These are phyloP conservation scores for Chrysopa pallens DNA, from an alignment of 1,140 invertebrate genomes.

Conservation along the genomic window DNA sequence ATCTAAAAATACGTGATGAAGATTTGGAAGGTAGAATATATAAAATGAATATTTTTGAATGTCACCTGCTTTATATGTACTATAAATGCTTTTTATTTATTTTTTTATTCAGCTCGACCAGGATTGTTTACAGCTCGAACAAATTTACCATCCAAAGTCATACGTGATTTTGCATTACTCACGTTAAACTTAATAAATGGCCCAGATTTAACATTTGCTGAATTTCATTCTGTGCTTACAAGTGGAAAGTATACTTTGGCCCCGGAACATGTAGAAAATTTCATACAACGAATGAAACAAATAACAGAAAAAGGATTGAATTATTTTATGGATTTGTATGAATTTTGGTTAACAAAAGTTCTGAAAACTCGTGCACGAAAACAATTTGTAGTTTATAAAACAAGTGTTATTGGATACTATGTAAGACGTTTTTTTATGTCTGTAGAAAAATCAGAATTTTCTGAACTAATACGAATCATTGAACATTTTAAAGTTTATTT, in stretches of 20 bases:
- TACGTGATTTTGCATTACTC: constrained; percentile 37
- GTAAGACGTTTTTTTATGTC: constrained; percentile 59
- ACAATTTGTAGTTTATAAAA: constrained; percentile 18
- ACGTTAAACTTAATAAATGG: constrained; percentile 43
- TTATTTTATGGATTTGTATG: constrained; percentile 40
- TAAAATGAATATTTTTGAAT: constrained; percentile 1
- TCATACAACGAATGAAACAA: constrained; percentile 31
- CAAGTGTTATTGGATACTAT: constrained; percentile 39
- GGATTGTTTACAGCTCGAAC: constrained; percentile 14
- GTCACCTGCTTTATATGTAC: constrained; percentile 1
- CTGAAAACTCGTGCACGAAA: constrained; percentile 15
- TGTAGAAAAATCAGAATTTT: constrained; percentile 67
- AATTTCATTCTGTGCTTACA: constrained; percentile 32
- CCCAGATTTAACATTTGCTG: constrained; percentile 41
- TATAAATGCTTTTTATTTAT: constrained; percentile 2
- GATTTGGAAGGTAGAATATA: constrained; percentile 15
- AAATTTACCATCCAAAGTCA: constrained; percentile 15
- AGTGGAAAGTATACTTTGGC: constrained; percentile 32
- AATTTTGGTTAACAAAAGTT: constrained; percentile 30
- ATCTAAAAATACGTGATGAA: constrained; percentile 26
- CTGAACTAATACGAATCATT: constrained; percentile 51
- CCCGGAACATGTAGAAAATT: constrained; percentile 25
- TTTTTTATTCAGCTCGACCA: constrained; percentile 9
- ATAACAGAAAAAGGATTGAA: constrained; percentile 34
- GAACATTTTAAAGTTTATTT: constrained; percentile 44